Percentiles rank a stretch among this genome's conserved stretches.
phyloP scores from a whole-genome alignment of 2,113 vertebrate genomes.

The Engystomops pustulosus region DNA sequence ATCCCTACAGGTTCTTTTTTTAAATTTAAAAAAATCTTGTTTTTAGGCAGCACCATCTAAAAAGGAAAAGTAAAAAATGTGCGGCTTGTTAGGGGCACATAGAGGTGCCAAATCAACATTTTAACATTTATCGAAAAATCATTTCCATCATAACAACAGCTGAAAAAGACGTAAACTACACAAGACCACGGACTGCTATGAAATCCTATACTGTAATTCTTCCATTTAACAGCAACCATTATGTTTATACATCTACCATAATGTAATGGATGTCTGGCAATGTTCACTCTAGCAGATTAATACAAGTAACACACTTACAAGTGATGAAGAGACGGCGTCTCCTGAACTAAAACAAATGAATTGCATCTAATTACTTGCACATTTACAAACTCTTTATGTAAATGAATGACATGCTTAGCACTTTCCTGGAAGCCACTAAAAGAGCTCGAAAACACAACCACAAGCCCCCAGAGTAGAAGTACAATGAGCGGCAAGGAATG shows the following conservation, averaged over 20 bases:
- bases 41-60: background rate
- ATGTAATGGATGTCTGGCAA: background rate
- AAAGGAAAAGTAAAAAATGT: background rate
- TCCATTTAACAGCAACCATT: background rate
- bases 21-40: too few species aligned
- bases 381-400: constrained; percentile 19
- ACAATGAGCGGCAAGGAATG: background rate
- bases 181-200: background rate
- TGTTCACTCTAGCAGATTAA: background rate
- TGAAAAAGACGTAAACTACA: background rate
- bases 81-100: too few species aligned
- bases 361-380: constrained; percentile 13
- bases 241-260: background rate
- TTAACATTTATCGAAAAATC: background rate
- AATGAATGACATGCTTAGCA: constrained; percentile 13
- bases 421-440: constrained; percentile 7
- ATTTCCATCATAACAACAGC: too few species aligned
- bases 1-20: too few species aligned
- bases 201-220: background rate
- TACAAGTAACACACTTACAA: background rate
- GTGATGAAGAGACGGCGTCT: background rate
- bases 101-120: background rate
- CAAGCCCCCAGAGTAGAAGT: background rate
- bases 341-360: constrained; percentile 7
- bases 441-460: background rate